Conservation (phyloP, 2,113 vertebrate genomes). For the Seriola rivoliana region DNA sequence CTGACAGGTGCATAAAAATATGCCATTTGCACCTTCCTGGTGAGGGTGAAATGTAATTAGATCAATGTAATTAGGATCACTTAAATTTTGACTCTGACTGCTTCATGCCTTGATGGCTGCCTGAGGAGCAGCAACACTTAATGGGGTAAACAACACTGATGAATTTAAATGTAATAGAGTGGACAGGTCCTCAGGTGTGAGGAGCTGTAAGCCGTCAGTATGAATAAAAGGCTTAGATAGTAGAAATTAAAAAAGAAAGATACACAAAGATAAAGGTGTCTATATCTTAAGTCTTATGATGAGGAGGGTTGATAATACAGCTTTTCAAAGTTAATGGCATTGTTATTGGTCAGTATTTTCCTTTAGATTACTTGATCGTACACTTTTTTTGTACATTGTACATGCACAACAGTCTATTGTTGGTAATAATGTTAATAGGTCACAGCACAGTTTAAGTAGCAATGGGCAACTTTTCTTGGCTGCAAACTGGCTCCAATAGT, state of each 20-base stretch:
- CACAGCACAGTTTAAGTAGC: neutral
- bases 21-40: neutral
- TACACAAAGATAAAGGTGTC: too few relatives aligned
- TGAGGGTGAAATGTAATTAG: slow-evolving; percentile 12
- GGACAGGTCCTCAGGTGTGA: neutral
- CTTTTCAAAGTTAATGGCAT: neutral
- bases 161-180: neutral
- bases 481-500: neutral
- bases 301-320: neutral
- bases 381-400: neutral
- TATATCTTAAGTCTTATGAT: neutral
- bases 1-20: neutral
- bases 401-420: neutral
- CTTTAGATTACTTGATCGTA: neutral
- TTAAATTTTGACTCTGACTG: neutral
- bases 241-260: neutral
- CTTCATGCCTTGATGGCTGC: slow-evolving; percentile 6
- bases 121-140: neutral
- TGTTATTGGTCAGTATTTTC: neutral
- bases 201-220: neutral
- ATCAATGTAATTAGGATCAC: neutral
- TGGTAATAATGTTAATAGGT: neutral
- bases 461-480: neutral
- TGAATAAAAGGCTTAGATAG: neutral
- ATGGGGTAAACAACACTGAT: neutral